Evolutionary conservation across 2,888 invertebrate genomes (phyloP).

Genomic region (Helobdella robusta): DNA sequence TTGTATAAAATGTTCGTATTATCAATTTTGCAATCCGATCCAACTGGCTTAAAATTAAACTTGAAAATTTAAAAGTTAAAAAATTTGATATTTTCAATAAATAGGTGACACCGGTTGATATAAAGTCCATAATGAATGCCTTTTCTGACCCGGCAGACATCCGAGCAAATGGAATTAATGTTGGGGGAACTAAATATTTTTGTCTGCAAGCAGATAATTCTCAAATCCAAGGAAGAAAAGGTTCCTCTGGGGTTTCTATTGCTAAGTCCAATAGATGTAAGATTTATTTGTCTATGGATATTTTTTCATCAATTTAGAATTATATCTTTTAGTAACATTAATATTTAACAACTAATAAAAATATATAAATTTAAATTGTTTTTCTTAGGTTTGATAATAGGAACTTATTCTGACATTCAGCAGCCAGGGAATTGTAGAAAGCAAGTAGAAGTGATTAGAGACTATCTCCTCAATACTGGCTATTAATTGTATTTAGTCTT

Average conservation of each 20-base stretch:
- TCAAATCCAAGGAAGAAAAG: conserved; percentile 25
- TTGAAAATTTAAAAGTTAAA: neutral
- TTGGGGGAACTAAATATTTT: conserved; percentile 24
- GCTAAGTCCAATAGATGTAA: conserved; percentile 26
- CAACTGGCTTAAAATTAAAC: neutral
- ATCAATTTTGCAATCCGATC: neutral
- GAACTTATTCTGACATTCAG: conserved; percentile 24
- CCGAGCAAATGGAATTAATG: conserved; percentile 18
- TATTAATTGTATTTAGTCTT: no score
- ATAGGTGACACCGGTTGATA: conserved; percentile 16
- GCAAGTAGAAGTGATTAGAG: conserved; percentile 23
- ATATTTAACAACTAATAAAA: neutral
- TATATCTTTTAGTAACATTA: neutral
- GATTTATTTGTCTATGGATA: neutral
- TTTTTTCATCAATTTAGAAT: neutral
- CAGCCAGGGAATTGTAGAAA: conserved; percentile 26
- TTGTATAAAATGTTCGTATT: no score
- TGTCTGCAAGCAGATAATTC: conserved; percentile 21
- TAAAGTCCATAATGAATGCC: conserved; percentile 17
- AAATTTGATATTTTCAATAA: no score
- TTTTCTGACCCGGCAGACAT: conserved; percentile 19
- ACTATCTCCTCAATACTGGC: conserved; percentile 23
- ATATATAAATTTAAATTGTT: neutral
- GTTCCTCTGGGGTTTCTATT: conserved; percentile 21
- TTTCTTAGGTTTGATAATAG: conserved; percentile 23